Base-by-base conservation (phyloP, 2,113 vertebrate genomes). In the Pyxicephalus adspersus region DNA sequence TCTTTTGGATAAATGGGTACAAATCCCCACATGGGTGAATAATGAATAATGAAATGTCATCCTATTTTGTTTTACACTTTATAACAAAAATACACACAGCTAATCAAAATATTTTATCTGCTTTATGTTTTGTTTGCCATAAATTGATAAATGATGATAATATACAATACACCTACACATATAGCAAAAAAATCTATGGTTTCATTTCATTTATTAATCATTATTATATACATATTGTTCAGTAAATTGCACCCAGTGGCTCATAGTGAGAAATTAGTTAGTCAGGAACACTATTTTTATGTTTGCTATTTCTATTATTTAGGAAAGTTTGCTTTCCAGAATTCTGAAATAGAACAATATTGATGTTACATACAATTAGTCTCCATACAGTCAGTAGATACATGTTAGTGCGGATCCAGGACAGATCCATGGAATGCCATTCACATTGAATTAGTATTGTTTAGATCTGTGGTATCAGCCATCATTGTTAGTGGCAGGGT, bases 361-460 rank as follows among this genome's bases (percentile, higher is more conserved):
- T 22, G 54, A 34, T 28, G 25, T 51, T 71, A 71, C 50, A 51
- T 55, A 51, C 68, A 64, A 57, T 29, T 15, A 54, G 28, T 11
- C 38, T 38, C 64, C 22, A 52, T 57, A n/a, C 45, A 19, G 52
- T 19, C 19, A 25, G 34, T 23, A 54, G 63, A 52, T 34, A 19
- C 61, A 25, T 75, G 70, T 82, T 68, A 50, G 29, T 16, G 74
- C 68, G 65, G 25, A 74, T 65, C 50, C 9, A 11, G 20, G 5
- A 58, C 52, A 82, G n/a, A n/a, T n/a, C n/a, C n/a, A 50, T 75
- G 71, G 71, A 75, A 75, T 79, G 66, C 25, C 20, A 60, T 57
- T 64, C 18, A 13, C 22, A 67, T 57, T 51, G 31, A 29, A 31
- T 65, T 73, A 17, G 17, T 23, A 73, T 73, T 64, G 50, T 74